These are phyloP conservation scores for Pegoplata infirma DNA, from an alignment of 2,888 invertebrate genomes.

Conservation along the genomic window DNA sequence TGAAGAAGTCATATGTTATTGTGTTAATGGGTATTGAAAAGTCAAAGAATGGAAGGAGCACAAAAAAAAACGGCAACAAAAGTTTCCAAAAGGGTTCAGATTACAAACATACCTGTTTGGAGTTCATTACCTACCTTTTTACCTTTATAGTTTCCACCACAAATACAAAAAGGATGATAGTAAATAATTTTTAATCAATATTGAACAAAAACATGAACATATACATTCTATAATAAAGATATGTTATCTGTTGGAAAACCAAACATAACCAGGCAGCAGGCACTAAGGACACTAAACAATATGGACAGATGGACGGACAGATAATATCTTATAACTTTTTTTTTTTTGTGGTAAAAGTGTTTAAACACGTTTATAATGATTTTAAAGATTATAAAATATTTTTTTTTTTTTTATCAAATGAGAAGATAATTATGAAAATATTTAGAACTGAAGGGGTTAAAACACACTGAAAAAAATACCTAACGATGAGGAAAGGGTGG, in stretches of 20 bases:
- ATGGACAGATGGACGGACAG: no score
- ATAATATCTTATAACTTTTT: neutral
- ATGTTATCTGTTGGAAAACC: neutral
- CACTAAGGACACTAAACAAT: neutral
- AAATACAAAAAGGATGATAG: constrained; percentile 23
- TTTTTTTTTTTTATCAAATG: no score
- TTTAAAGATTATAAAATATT: neutral
- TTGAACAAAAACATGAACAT: constrained; percentile 18
- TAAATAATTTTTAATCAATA: constrained; percentile 45
- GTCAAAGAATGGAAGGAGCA: constrained; percentile 30
- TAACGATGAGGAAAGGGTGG: no score
- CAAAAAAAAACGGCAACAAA: no score
- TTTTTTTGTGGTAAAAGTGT: neutral
- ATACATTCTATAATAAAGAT: neutral
- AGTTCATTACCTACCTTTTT: no score
- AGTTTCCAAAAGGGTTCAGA: constrained; percentile 27
- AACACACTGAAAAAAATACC: no score
- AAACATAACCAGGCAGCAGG: neutral
- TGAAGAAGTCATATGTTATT: constrained; percentile 44
- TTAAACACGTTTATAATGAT: neutral
- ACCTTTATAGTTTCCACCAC: no score
- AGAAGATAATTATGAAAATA: no score
- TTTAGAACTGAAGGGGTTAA: neutral
- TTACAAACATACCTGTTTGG: constrained; percentile 27
- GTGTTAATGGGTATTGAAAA: constrained; percentile 45